Evolutionary conservation across 37 sponge, comb jelly and placozoan genomes (phyloP), one percentile per base, ranked within the genome.

Genomic region (Beroe ovata): DNA sequence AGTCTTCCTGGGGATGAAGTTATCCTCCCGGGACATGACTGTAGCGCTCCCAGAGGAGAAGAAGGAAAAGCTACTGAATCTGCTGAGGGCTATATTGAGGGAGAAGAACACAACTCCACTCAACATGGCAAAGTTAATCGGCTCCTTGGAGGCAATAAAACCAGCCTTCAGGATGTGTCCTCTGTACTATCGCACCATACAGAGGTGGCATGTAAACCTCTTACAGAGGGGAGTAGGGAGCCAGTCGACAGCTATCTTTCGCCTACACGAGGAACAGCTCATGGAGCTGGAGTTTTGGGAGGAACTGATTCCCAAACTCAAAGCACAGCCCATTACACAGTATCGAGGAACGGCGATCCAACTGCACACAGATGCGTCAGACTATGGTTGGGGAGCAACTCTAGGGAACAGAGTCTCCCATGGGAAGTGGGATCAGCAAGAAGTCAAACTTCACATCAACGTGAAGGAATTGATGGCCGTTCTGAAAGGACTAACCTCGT

Each of bases 1-100:
- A 61, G 63, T 61, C 22, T 61, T 61, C 63, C 63, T 61, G 63
- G 63, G 63, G 28, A 61, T 61, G 63, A 25, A 61, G 63, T 26
- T 61, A 61, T 61, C 63, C 22, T 61, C 63, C 63, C 3, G 22
- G 28, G 63, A 61, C 26, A 61, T 61, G 63, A 61, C 63, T 26
- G 8, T 61, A 25, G 22, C 63, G 21, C 28, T 61, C 4, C 63
- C 63, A 25, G 26, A 20, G 22, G 26, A 61, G 63, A 61, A 61
- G 63, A 61, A 61, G 63, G 63, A 61, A 4, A 61, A 61, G 28
- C 22, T 61, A 61, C 22, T 61, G 20, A 20, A 4, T 4, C 26
- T 25, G 23, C 28, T 61, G 3, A 25, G 6, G 28, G 28, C 6
- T 3, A 61, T 61, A 16, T 20, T 26, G 26, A 20, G 63, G 28